Conservation (phyloP, 2,888 invertebrate species). For the Serripes groenlandicus region DNA sequence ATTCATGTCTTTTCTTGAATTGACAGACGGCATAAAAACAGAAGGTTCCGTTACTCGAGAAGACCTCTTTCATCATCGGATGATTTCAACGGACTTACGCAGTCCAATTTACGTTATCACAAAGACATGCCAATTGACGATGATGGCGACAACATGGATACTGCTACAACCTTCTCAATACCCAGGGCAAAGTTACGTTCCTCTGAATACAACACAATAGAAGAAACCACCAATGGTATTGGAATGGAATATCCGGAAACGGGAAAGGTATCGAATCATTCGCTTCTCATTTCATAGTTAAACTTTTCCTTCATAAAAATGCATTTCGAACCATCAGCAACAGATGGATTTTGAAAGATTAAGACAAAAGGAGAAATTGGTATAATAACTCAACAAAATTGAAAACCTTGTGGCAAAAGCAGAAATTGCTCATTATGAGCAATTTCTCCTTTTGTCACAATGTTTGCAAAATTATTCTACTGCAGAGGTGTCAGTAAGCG, state of each 20-base stretch:
- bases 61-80: conserved; percentile 13
- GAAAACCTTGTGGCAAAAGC: neutral
- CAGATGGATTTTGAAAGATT: neutral
- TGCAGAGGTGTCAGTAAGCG: neutral
- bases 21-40: conserved; percentile 4
- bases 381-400: neutral
- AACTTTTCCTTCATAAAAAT: neutral
- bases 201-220: conserved; percentile 23
- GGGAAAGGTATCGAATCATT: conserved; percentile 14
- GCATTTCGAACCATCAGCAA: neutral
- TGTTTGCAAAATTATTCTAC: neutral
- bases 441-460: neutral
- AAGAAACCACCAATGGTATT: neutral
- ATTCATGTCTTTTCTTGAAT: too few relatives aligned
- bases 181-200: conserved; percentile 24
- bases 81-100: neutral
- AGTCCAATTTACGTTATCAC: neutral
- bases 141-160: neutral
- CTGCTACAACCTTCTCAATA: conserved; percentile 34
- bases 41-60: conserved; percentile 1
- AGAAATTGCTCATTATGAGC: neutral
- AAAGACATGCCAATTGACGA: conserved; percentile 50
- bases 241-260: neutral
- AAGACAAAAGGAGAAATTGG: neutral
- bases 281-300: neutral